phyloP scores from a whole-genome alignment of 2,888 invertebrate genomes.

The Latrodectus hesperus region DNA sequence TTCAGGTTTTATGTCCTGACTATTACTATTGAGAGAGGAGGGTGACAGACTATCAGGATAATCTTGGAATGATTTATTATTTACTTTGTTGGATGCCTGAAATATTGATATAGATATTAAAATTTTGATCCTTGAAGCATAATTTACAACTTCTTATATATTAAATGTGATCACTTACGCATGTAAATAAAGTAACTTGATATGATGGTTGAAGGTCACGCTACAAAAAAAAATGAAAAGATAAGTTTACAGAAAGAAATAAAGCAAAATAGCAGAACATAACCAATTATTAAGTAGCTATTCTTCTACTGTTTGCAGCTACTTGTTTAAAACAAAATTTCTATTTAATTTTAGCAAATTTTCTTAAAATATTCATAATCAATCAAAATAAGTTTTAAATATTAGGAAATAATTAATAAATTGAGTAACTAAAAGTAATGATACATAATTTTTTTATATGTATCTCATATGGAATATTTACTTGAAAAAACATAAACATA shows the following conservation, averaged over 20 bases:
- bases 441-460: too few relatives aligned
- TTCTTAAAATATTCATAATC: not conserved
- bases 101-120: not conserved
- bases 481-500: too few relatives aligned
- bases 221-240: slow-evolving; percentile 70
- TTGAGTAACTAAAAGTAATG: too few relatives aligned
- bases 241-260: not conserved
- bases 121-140: not conserved
- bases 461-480: too few relatives aligned
- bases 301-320: too few relatives aligned
- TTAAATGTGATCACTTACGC: slow-evolving; percentile 79
- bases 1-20: slow-evolving; percentile 26
- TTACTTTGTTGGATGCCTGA: slow-evolving; percentile 38
- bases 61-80: slow-evolving; percentile 51
- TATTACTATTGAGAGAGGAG: not conserved
- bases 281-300: too few relatives aligned
- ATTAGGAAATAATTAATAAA: too few relatives aligned
- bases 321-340: not conserved
- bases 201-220: slow-evolving; percentile 97
- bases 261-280: too few relatives aligned
- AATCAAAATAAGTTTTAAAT: not conserved
- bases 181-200: slow-evolving; percentile 93
- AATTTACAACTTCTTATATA: not conserved
- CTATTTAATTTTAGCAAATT: slow-evolving; percentile 1
- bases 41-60: slow-evolving; percentile 30